Percentiles rank a stretch among this genome's conserved stretches.
Evolutionary conservation across 2,113 vertebrate species (phyloP).

Genomic region (Agelaius phoeniceus): DNA sequence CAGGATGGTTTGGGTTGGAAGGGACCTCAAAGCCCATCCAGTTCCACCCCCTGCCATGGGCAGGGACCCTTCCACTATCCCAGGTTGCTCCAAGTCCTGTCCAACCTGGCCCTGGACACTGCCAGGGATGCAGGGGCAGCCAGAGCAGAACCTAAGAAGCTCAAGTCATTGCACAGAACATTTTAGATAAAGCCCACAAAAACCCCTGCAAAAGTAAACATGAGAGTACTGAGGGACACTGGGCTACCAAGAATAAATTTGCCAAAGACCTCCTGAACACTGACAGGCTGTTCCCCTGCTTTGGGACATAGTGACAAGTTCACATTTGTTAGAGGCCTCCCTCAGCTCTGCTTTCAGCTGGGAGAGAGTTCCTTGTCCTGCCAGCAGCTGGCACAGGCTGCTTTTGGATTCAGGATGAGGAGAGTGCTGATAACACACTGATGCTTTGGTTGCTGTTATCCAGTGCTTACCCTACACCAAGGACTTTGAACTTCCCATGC

Average conservation of each 20-base stretch:
- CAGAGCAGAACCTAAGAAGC: background rate
- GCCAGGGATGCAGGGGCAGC: background rate
- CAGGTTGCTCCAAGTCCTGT: rapidly evolving
- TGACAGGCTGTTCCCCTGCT: background rate
- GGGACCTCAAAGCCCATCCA: background rate
- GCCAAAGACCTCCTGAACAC: background rate
- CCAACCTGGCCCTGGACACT: background rate
- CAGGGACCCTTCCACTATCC: background rate
- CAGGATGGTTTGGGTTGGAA: background rate
- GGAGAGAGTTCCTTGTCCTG: background rate
- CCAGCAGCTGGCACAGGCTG: background rate
- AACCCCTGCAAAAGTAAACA: background rate
- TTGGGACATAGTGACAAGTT: background rate
- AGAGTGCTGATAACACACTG: background rate
- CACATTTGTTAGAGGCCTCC: too few relatives aligned
- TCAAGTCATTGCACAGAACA: background rate
- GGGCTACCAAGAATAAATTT: background rate
- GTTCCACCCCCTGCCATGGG: too few relatives aligned
- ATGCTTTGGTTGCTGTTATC: background rate
- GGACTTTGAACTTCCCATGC: background rate
- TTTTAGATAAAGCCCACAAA: background rate
- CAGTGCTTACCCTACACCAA: background rate
- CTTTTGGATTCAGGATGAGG: background rate
- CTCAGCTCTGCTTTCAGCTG: background rate
- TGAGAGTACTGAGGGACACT: background rate